Conservation (phyloP, 2,797 vertebrate species). For the Scolopax rusticola region DNA sequence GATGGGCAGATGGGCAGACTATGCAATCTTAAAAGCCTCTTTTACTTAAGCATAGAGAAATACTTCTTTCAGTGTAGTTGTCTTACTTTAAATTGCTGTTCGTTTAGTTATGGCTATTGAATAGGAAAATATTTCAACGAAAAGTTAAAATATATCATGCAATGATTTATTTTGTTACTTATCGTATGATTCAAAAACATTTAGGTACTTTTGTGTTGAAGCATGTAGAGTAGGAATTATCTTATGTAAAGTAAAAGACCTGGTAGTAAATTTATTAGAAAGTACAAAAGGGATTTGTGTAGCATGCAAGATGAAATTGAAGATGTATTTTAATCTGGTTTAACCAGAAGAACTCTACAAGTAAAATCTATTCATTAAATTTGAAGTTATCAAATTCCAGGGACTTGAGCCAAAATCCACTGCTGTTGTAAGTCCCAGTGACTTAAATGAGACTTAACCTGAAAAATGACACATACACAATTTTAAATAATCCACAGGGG, state of each 20-base stretch:
- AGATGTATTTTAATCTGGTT: constrained; percentile 9
- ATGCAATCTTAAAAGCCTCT: background rate
- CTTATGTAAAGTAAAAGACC: background rate
- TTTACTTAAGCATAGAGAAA: background rate
- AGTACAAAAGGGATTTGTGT: constrained; percentile 4
- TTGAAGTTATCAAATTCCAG: background rate
- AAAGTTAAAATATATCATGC: background rate
- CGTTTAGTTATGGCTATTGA: background rate
- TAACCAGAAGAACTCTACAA: background rate
- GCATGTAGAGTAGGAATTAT: background rate
- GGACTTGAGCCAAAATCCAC: background rate
- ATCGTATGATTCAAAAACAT: background rate
- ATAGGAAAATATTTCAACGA: background rate
- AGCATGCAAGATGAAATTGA: background rate
- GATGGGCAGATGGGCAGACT: background rate
- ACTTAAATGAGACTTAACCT: background rate
- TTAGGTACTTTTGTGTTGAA: background rate
- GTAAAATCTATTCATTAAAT: constrained; percentile 15
- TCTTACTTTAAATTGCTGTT: background rate
- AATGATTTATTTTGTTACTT: background rate
- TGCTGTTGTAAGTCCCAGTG: background rate
- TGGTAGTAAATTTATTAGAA: background rate
- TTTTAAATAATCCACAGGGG: background rate
- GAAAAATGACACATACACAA: background rate
- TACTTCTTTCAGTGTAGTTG: background rate